These are phyloP conservation scores for Steatocranus sp. DNA, from an alignment of 2,797 vertebrate genomes.

Conservation along the genomic window DNA sequence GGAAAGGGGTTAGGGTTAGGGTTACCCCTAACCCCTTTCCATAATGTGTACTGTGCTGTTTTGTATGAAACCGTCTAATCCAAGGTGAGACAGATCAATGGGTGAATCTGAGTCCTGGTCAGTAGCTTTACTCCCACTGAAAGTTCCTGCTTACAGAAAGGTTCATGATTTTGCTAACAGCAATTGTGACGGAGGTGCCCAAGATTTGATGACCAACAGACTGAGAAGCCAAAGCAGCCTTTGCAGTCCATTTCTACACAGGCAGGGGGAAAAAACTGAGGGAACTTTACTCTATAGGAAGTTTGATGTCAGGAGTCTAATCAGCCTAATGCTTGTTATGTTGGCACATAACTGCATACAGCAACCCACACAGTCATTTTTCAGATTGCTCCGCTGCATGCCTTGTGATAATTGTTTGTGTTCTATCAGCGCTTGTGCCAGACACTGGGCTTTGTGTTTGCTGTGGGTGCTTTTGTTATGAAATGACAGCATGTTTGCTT, in stretches of 20 bases:
- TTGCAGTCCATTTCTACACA: neutral
- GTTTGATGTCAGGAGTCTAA: neutral
- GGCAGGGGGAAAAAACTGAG: neutral
- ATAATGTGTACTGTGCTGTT: neutral
- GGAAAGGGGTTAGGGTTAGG: no score
- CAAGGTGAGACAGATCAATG: neutral
- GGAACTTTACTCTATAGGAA: neutral
- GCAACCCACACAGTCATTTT: neutral
- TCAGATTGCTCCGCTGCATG: neutral
- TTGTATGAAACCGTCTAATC: neutral
- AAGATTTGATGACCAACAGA: neutral
- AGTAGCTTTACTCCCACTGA: neutral
- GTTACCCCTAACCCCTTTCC: no score
- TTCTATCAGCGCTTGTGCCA: neutral
- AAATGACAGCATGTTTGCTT: neutral
- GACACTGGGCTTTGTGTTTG: neutral
- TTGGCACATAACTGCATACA: neutral
- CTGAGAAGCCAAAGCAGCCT: neutral
- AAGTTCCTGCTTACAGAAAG: neutral
- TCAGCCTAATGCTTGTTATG: neutral
- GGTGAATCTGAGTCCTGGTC: neutral
- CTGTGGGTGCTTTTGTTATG: neutral
- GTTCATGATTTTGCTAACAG: neutral
- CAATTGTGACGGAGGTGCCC: neutral
- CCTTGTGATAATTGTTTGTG: neutral